phyloP scores from a whole-genome alignment of 1,140 invertebrate genomes.

The Papilio polytes region DNA sequence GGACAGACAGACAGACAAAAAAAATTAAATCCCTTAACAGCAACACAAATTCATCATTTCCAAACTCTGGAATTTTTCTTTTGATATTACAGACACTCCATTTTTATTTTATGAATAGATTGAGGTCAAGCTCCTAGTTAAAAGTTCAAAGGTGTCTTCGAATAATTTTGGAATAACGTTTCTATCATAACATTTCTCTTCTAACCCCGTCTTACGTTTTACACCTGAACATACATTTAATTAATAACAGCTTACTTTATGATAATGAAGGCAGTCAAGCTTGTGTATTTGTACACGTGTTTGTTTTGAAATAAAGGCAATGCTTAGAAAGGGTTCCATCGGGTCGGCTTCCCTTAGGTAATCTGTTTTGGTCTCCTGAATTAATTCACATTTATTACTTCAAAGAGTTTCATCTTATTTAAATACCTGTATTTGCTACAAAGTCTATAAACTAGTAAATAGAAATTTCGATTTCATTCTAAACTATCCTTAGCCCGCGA shows the following conservation, averaged over 20 bases:
- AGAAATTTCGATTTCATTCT: neutral
- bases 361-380: conserved; percentile 15
- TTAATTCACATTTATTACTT: conserved; percentile 8
- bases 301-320: conserved; percentile 23
- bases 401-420: conserved; percentile 14
- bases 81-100: too few relatives aligned
- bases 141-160: too few relatives aligned
- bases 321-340: conserved; percentile 20
- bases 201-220: neutral
- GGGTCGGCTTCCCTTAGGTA: conserved; percentile 18
- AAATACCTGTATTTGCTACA: neutral
- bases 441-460: neutral
- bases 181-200: too few relatives aligned
- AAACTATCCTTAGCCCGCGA: too few relatives aligned
- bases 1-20: too few relatives aligned
- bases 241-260: conserved; percentile 16
- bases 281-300: conserved; percentile 17
- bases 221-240: conserved; percentile 9
- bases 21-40: too few relatives aligned
- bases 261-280: conserved; percentile 7
- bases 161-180: too few relatives aligned
- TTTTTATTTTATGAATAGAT: too few relatives aligned
- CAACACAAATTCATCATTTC: too few relatives aligned
- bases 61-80: too few relatives aligned
- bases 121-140: too few relatives aligned